Evolutionary conservation across 1,140 invertebrate genomes (phyloP).

Genomic region (Mactra quadrangularis): DNA sequence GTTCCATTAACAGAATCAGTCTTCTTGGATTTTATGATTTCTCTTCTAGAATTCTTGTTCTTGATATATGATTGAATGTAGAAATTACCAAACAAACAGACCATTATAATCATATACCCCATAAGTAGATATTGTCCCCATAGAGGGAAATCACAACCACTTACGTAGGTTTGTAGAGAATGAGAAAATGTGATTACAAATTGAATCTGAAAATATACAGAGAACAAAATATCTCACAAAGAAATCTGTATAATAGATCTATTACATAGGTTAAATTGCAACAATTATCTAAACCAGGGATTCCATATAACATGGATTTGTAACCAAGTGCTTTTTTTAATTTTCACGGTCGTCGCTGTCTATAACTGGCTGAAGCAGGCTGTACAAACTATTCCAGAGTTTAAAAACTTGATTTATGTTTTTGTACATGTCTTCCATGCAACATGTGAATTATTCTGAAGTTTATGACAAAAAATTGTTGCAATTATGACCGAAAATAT

Average conservation of each 20-base stretch:
- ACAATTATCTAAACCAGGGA: not conserved
- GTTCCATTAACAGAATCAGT: not conserved
- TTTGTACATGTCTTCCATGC: too few relatives aligned
- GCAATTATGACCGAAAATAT: too few relatives aligned
- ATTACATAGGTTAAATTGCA: not conserved
- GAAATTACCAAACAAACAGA: constrained; percentile 84
- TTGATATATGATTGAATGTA: constrained; percentile 84
- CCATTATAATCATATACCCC: constrained; percentile 81
- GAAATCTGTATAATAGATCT: not conserved
- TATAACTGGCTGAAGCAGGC: too few relatives aligned
- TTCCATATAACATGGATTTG: too few relatives aligned
- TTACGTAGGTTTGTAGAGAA: constrained; percentile 72
- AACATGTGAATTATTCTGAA: too few relatives aligned
- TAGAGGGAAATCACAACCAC: constrained; percentile 83
- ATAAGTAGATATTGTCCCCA: constrained; percentile 80
- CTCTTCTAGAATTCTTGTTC: constrained; percentile 20
- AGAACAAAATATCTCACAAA: not conserved
- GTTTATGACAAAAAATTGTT: too few relatives aligned
- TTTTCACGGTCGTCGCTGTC: too few relatives aligned
- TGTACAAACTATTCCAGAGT: too few relatives aligned
- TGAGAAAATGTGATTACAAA: constrained; percentile 78
- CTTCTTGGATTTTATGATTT: constrained; percentile 8
- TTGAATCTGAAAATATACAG: constrained; percentile 75
- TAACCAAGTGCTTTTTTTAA: too few relatives aligned
- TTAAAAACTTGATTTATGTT: too few relatives aligned